Evolutionary conservation across 2,113 vertebrate genomes (phyloP).

Genomic region (Tympanuchus pallidicinctus): DNA sequence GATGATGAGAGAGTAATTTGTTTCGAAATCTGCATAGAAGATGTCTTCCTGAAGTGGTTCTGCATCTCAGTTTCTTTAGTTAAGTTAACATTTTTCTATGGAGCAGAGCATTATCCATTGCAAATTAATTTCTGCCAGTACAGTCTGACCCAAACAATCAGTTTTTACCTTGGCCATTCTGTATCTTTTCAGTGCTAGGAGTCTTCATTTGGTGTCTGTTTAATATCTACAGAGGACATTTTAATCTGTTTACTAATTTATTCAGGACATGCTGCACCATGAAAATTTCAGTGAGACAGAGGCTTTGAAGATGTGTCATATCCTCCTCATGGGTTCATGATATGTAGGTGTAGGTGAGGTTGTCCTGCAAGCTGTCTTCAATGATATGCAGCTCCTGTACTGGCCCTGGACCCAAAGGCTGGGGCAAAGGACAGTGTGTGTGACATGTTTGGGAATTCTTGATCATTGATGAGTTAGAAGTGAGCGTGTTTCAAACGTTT

Average conservation of each 20-base stretch:
- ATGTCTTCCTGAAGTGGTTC: background rate
- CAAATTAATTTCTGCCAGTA: background rate
- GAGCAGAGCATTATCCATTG: fast-evolving
- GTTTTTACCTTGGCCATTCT: background rate
- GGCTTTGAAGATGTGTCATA: background rate
- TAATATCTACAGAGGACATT: background rate
- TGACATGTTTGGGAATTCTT: background rate
- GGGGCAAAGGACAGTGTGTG: background rate
- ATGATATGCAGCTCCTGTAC: background rate
- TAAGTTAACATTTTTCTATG: background rate
- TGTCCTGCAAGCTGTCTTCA: background rate
- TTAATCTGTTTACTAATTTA: background rate
- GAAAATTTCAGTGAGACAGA: background rate
- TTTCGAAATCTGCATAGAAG: background rate
- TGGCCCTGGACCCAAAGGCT: background rate
- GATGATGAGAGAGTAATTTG: background rate
- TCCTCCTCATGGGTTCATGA: background rate
- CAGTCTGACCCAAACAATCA: background rate
- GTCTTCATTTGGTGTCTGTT: background rate
- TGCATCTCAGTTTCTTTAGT: background rate
- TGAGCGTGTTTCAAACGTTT: background rate
- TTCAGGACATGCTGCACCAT: background rate
- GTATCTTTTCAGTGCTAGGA: background rate
- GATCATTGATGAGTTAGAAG: background rate
- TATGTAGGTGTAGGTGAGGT: background rate